Evolutionary conservation across 2,797 vertebrate species (phyloP), one percentile per base, ranked within the genome.

Genomic region (Sebastes trivittatus): DNA sequence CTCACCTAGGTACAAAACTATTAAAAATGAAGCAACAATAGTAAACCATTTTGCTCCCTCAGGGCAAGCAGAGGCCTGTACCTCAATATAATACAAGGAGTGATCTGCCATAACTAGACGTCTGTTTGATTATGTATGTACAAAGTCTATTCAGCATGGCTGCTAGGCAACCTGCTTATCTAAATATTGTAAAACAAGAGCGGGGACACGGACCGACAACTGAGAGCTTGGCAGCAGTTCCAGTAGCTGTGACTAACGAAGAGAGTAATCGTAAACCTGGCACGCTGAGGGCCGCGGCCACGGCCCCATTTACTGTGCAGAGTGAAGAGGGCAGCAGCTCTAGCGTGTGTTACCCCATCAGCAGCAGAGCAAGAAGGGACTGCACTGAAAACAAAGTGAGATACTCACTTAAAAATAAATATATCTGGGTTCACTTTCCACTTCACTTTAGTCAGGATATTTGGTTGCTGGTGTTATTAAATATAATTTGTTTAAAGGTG

Each of bases 181-280:
- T 93, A 94, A 94, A 95, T 93, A 94, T 92, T 92, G 93, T 90
- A 91, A 91, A 94, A 93, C 90, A 91, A 78, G 82, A 87, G 75
- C 69, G 36, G 76, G 22, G 83, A 93, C 85, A 88, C 0, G 4
- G 55, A 64, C 38, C 0, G 69, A 81, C 84, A 80, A 80, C 80
- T 29, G 81, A 79, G 84, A 5, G 60, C 83, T 78, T 89, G 87
- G 85, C 83, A 89, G 87, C 63, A 29, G 49, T 65, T 89, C n/a
- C 87, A 82, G 78, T 65, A 73, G 77, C 87, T 70, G 83, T 78
- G 86, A 85, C 83, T 88, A 80, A 84, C 11, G 27, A 59, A 38
- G 63, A 87, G 69, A 2, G 73, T 75, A 77, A 84, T 80, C 10
- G 46, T 87, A 83, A 87, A 87, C 74, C 80, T 67, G 80, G 81